Percentiles rank a stretch among this genome's conserved stretches.
Evolutionary conservation across 2,888 invertebrate genomes (phyloP).

Genomic region (Melanostoma mellinum): DNA sequence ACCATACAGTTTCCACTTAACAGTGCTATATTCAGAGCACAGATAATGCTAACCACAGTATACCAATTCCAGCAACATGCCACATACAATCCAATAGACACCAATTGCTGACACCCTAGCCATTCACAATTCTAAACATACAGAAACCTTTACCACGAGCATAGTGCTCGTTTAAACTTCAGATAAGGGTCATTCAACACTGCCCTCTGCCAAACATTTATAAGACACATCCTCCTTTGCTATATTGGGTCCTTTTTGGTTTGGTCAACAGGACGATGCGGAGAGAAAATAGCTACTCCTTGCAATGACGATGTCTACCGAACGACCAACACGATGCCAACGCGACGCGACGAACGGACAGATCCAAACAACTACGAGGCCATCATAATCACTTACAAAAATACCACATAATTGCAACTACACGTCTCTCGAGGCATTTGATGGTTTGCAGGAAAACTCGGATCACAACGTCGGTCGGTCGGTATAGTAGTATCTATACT

Average conservation of each 20-base stretch:
- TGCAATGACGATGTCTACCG: neutral
- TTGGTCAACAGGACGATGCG: neutral
- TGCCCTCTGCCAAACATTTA: constrained; percentile 52
- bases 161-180: constrained; percentile 27
- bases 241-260: neutral
- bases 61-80: constrained; percentile 59
- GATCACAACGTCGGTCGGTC: too few species aligned
- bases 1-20: constrained; percentile 31
- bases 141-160: neutral
- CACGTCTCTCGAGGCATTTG: constrained; percentile 50
- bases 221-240: constrained; percentile 44
- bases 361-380: constrained; percentile 43
- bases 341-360: constrained; percentile 25
- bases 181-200: constrained; percentile 40
- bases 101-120: constrained; percentile 50
- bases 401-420: constrained; percentile 67
- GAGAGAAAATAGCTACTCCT: neutral
- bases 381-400: constrained; percentile 70
- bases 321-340: constrained; percentile 14
- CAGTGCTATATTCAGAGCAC: constrained; percentile 40
- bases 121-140: neutral
- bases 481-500: too few species aligned
- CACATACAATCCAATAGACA: constrained; percentile 59
- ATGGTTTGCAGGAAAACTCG: constrained; percentile 32
- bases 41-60: constrained; percentile 53